Percentiles rank a stretch among this genome's conserved stretches.
These are phyloP conservation scores for Remorina albescens DNA, from an alignment of 2,797 vertebrate species.

Conservation along the genomic window DNA sequence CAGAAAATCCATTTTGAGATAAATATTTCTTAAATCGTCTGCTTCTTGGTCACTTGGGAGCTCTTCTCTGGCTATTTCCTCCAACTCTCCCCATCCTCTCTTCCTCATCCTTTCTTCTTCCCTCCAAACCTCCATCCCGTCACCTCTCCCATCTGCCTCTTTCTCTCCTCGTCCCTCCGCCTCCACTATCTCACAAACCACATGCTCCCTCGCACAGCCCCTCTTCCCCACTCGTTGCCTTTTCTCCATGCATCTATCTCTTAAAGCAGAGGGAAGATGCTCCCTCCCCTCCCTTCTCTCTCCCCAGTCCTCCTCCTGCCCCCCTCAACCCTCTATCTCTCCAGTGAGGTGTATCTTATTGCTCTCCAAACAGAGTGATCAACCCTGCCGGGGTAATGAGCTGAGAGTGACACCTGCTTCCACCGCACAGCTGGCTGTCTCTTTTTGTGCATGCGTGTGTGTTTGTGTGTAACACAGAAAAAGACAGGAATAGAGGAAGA, in stretches of 20 bases:
- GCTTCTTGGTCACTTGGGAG: not conserved
- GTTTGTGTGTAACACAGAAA: conserved; percentile 1
- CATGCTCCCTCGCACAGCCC: conserved; percentile 15
- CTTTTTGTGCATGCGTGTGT: conserved; percentile 25
- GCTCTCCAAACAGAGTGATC: conserved; percentile 80
- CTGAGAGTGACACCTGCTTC: conserved; percentile 83
- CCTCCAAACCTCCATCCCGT: not conserved
- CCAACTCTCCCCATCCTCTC: not conserved
- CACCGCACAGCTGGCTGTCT: conserved; percentile 71
- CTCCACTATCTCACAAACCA: conserved; percentile 25
- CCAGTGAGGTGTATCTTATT: conserved; percentile 74
- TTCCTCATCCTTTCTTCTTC: no score
- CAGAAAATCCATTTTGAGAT: not conserved
- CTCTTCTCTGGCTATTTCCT: not conserved
- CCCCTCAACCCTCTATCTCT: conserved; percentile 54
- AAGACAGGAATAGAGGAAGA: conserved; percentile 13
- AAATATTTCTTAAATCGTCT: not conserved
- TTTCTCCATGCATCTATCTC: conserved; percentile 41
- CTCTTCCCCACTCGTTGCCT: conserved; percentile 1
- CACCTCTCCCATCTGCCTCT: not conserved
- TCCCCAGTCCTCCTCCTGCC: not conserved
- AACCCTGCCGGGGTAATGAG: conserved; percentile 81
- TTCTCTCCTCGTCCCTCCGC: not conserved
- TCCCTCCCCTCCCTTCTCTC: not conserved
- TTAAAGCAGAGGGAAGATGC: conserved; percentile 14